Evolutionary conservation across 2,888 invertebrate genomes (phyloP).

Genomic region (Nezara viridula): DNA sequence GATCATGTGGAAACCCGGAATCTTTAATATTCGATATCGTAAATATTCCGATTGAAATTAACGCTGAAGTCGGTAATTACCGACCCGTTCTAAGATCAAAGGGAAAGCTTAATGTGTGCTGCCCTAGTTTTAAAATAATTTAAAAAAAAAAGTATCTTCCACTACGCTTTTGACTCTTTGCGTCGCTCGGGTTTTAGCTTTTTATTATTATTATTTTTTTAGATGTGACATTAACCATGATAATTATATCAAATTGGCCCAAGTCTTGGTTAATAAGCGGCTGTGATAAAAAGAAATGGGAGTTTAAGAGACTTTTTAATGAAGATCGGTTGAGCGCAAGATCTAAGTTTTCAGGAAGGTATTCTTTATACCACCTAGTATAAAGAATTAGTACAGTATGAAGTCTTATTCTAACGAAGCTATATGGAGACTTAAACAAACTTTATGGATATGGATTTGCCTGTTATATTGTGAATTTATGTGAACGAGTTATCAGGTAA

Average conservation of each 20-base stretch:
- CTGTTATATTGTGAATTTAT: no score
- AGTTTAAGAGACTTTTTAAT: neutral
- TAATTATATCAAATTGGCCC: neutral
- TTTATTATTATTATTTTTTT: neutral
- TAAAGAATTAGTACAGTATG: neutral
- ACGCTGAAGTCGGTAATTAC: neutral
- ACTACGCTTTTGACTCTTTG: neutral
- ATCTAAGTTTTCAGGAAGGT: neutral
- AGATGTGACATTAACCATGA: neutral
- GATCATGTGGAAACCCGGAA: neutral
- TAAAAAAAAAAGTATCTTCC: neutral
- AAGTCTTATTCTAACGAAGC: neutral
- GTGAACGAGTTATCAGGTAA: no score
- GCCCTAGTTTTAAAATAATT: neutral
- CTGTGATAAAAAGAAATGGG: conserved; percentile 2
- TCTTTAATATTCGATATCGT: neutral
- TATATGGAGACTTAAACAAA: no score
- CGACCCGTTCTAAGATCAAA: neutral
- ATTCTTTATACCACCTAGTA: neutral
- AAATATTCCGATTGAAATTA: neutral
- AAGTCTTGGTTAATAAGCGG: neutral
- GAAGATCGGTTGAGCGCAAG: neutral
- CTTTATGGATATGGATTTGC: no score
- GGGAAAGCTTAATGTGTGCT: neutral
- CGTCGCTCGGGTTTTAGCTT: neutral